These are phyloP conservation scores for Microplitis mediator DNA, from an alignment of 1,140 invertebrate genomes.

Conservation along the genomic window DNA sequence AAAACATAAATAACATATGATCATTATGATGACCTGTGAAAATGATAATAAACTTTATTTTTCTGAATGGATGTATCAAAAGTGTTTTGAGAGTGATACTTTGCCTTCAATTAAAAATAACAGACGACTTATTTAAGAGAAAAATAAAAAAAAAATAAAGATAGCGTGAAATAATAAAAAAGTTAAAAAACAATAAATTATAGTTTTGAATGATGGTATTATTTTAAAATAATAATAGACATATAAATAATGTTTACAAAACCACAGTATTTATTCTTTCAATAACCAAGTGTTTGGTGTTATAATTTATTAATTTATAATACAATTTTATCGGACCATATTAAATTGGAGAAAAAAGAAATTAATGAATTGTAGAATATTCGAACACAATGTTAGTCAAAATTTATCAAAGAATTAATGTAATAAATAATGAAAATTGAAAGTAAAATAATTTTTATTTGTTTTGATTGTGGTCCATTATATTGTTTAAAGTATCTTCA, in stretches of 20 bases:
- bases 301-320: neutral
- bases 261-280: neutral
- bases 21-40: too few species aligned
- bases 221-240: neutral
- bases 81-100: neutral
- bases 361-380: neutral
- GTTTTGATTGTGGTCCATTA: neutral
- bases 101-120: neutral
- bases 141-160: too few species aligned
- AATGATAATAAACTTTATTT: slow-evolving; percentile 2
- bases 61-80: slow-evolving; percentile 13
- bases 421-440: neutral
- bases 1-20: too few species aligned
- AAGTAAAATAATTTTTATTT: neutral
- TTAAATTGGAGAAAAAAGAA: neutral
- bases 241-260: neutral
- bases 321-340: neutral
- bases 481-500: neutral
- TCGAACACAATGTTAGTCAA: neutral
- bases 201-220: neutral
- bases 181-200: neutral
- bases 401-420: neutral
- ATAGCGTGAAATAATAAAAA: too few species aligned
- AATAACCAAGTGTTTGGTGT: neutral
- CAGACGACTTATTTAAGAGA: neutral